Evolutionary conservation across 1,140 invertebrate species (phyloP).

Genomic region (Melanaphis sacchari): DNA sequence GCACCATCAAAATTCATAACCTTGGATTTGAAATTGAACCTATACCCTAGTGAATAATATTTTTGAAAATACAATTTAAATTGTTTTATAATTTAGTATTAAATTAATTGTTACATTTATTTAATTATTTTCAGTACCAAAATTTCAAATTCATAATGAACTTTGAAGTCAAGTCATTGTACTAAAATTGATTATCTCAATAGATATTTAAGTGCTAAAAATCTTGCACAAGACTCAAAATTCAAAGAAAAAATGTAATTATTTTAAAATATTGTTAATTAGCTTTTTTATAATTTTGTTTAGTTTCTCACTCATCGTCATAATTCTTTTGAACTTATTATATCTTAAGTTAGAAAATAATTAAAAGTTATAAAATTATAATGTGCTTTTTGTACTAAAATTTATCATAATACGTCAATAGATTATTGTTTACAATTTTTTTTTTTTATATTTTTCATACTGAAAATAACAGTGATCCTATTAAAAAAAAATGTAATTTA

Average conservation of each 20-base stretch:
- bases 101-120: neutral
- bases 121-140: neutral
- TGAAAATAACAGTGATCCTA: no score
- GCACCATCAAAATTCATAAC: neutral
- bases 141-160: neutral
- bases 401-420: neutral
- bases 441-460: no score
- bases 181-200: neutral
- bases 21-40: neutral
- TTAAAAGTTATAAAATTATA: neutral
- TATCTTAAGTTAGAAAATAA: neutral
- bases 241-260: neutral
- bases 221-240: neutral
- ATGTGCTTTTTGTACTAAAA: neutral
- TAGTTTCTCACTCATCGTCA: neutral
- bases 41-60: neutral
- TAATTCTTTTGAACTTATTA: neutral
- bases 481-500: no score
- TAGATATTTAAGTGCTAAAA: neutral
- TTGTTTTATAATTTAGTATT: neutral
- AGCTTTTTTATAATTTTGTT: neutral
- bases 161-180: neutral
- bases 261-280: neutral
- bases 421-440: neutral
- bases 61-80: neutral